Evolutionary conservation across 2,888 invertebrate genomes (phyloP), one percentile per base, ranked within the genome.

Genomic region (Uloborus plumipes): DNA sequence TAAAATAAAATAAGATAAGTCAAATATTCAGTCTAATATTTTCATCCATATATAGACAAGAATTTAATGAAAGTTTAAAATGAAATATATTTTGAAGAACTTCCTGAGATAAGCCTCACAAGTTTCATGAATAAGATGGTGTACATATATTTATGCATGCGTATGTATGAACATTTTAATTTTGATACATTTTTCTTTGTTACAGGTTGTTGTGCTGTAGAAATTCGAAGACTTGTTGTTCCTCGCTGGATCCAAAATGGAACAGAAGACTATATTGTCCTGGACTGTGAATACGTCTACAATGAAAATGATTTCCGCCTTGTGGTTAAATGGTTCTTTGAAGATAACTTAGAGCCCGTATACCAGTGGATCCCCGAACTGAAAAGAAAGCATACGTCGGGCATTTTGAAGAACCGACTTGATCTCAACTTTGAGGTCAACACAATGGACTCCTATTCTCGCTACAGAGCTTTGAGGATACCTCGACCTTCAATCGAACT

Each of bases 261-360:
- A 22, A 85, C 86, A 0, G 77, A 80, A 31, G 82, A 82, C 13
- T 72, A 84, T 16, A 84, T 86, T 0, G 75, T 86, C 6, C 67
- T 86, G 20, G 86, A 86, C 66, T 86, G 86, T 69, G 81, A 84
- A 26, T 86, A 86, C 70, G 65, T 78, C 15, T 85, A 85, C 75
- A 84, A 84, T 55, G 84, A 85, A 62, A 80, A 84, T 39, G 86
- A 86, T 64, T 55, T 78, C 16, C 73, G 79, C 13, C 71, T 86
- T 9, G 86, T 86, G 20, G 86, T 86, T 13, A 86, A 86, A 76
- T 86, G 86, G 86, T 86, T 86, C 64, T 85, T 86, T 39, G 84
- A 86, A 31, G 85, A 86, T n/a, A 85, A 86, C 51, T 75, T 84
- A 4, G 85, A 86, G 50, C 86, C 86, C 1, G 86, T 86, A 13